Evolutionary conservation across 2,797 vertebrate species (phyloP), one percentile per base, ranked within the genome.

Genomic region (Hyperoplus lanceolatus): DNA sequence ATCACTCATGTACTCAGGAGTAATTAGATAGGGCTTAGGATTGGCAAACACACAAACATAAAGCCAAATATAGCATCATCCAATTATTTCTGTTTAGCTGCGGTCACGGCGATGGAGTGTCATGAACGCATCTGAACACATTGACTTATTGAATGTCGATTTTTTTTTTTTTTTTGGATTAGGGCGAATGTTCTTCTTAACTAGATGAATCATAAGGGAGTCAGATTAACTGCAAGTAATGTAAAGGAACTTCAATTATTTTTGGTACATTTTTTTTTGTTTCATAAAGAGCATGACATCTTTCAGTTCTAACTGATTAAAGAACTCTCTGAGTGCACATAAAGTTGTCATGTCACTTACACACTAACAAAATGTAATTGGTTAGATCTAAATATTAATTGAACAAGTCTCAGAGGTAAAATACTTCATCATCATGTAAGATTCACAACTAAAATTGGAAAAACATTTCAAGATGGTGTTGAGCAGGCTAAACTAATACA

Each of bases 61-160:
- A 48, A 77, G 68, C 66, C 75, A 84, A 81, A 88, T 84, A 69
- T 87, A 80, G 75, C 41, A 50, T 81, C 70, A 80, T 85, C 79
- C 77, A 84, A 83, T 89, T 87, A 80, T 86, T 83, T 66, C 43
- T 68, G 75, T 29, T 55, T 65, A 43, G 42, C 21, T 4, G 6
- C 53, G 74, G 67, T 76, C 65, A 55, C 46, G 29, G 60, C 21
- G 42, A 9, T 46, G 11, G 4, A 65, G 75, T 69, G 68, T 80
- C 72, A 60, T 18, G 29, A 29, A 29, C 70, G 65, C 45, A 70
- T 81, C 50, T 69, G 68, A 53, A 65, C 71, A 64, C 67, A 60
- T 69, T 67, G 59, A 81, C 66, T 75, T 77, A 68, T 69, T 81
- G 45, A 57, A 61, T 79, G 80, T 79, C 55, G 57, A 18, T 53